These are phyloP conservation scores for Todus mexicanus DNA, from an alignment of 2,797 vertebrate genomes.

Conservation along the genomic window DNA sequence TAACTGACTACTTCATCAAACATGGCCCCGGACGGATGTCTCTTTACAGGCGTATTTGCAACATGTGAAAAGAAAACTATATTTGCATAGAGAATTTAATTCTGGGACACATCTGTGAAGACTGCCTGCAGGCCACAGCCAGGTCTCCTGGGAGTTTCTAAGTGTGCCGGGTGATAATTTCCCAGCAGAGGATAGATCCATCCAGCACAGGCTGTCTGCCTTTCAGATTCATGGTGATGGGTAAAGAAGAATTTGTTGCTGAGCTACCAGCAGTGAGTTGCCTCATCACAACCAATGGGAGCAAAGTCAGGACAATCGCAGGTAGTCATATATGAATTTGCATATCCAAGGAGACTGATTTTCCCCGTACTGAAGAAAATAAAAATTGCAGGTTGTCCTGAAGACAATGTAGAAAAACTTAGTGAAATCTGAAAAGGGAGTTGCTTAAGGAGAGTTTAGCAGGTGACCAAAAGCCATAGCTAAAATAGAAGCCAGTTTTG, in stretches of 20 bases:
- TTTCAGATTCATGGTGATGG: background rate
- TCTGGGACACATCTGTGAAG: constrained; percentile 22
- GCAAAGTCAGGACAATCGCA: background rate
- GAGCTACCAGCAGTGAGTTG: background rate
- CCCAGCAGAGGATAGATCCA: background rate
- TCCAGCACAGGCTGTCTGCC: background rate
- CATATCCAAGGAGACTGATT: background rate
- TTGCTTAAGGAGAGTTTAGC: background rate
- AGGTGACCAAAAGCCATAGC: background rate
- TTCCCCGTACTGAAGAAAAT: background rate
- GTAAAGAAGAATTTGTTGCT: background rate
- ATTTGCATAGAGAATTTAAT: constrained; percentile 44
- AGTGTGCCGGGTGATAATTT: background rate
- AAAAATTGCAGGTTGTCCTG: background rate
- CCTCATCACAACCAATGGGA: background rate
- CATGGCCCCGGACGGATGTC: background rate
- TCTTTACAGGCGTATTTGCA: constrained; percentile 11
- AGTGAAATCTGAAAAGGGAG: background rate
- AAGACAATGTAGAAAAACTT: background rate
- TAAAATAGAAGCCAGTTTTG: background rate
- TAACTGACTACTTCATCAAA: background rate
- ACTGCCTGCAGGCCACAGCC: constrained; percentile 8
- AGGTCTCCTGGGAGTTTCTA: background rate
- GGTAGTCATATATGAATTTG: background rate
- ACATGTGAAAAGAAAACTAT: background rate